phyloP scores from a whole-genome alignment of 1,140 invertebrate genomes.

The Leptonema lineaticorne region DNA sequence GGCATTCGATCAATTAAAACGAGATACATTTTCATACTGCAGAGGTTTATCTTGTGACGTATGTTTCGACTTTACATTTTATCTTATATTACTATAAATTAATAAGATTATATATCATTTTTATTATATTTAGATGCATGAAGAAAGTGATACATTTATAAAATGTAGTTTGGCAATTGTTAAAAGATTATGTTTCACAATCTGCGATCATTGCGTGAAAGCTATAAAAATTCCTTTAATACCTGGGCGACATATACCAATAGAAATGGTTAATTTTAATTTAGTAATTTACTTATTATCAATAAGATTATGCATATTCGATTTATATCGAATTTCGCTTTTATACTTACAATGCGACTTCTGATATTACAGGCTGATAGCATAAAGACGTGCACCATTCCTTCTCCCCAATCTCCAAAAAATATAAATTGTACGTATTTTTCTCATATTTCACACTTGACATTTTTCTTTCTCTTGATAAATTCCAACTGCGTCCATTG shows the following conservation, averaged over 20 bases:
- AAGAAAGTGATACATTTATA: constrained; percentile 13
- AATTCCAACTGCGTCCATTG: too few relatives aligned
- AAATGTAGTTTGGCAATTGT: constrained; percentile 17
- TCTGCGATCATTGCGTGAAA: constrained; percentile 28
- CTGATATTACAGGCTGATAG: too few relatives aligned
- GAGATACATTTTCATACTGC: neutral
- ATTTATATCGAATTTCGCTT: too few relatives aligned
- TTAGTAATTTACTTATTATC: neutral
- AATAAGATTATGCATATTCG: too few relatives aligned
- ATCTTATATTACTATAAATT: neutral
- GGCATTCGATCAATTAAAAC: neutral
- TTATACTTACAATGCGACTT: too few relatives aligned
- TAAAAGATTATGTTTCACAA: constrained; percentile 2
- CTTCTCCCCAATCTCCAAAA: too few relatives aligned
- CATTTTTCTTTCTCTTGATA: too few relatives aligned
- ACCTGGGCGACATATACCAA: constrained; percentile 20
- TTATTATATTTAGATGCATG: constrained; percentile 24
- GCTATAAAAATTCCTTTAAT: neutral
- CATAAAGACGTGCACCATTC: too few relatives aligned
- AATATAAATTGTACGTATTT: too few relatives aligned
- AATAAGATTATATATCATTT: constrained; percentile 14
- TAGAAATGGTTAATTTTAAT: neutral
- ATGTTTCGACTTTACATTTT: neutral
- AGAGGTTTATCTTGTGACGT: neutral
- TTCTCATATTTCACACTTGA: too few relatives aligned